Conservation (phyloP, 2,797 vertebrate species). For the Anabas testudineus region DNA sequence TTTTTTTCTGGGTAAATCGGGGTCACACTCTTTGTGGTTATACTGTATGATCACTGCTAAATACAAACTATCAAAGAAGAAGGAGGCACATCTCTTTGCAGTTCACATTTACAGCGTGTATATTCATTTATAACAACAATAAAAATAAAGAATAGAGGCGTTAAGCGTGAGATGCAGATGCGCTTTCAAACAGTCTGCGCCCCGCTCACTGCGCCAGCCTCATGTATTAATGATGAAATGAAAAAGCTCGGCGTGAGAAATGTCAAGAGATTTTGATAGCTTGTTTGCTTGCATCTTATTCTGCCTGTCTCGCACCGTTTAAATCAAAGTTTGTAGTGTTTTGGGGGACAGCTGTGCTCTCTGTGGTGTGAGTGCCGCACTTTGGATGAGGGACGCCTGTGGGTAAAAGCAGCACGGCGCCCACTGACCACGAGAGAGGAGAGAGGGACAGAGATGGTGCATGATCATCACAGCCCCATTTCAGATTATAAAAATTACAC, state of each 20-base stretch:
- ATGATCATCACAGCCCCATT: conserved; percentile 24
- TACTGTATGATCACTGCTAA: not conserved
- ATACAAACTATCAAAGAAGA: conserved; percentile 1
- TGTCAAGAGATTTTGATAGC: not conserved
- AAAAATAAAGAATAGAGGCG: not conserved
- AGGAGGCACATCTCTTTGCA: not conserved
- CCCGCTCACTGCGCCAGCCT: conserved; percentile 69
- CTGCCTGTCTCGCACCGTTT: not conserved
- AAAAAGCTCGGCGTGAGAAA: conserved; percentile 21
- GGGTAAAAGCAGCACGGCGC: conserved; percentile 58
- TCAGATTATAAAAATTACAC: conserved; percentile 5
- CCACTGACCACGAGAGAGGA: conserved; percentile 9
- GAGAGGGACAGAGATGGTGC: conserved; percentile 3
- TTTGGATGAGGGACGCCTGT: conserved; percentile 71
- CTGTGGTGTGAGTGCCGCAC: conserved; percentile 63
- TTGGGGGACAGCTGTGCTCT: conserved; percentile 32
- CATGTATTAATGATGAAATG: conserved; percentile 46
- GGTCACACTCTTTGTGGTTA: not conserved
- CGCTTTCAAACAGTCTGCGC: conserved; percentile 54
- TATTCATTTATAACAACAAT: not conserved
- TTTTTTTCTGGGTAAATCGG: not conserved
- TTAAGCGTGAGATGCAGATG: conserved; percentile 4
- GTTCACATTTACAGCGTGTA: not conserved
- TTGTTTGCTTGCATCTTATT: not conserved
- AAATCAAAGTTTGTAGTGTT: conserved; percentile 23